Percentiles rank a stretch among this genome's conserved stretches.
These are phyloP conservation scores for Octonoba sinensis DNA, from an alignment of 2,888 invertebrate species.

Conservation along the genomic window DNA sequence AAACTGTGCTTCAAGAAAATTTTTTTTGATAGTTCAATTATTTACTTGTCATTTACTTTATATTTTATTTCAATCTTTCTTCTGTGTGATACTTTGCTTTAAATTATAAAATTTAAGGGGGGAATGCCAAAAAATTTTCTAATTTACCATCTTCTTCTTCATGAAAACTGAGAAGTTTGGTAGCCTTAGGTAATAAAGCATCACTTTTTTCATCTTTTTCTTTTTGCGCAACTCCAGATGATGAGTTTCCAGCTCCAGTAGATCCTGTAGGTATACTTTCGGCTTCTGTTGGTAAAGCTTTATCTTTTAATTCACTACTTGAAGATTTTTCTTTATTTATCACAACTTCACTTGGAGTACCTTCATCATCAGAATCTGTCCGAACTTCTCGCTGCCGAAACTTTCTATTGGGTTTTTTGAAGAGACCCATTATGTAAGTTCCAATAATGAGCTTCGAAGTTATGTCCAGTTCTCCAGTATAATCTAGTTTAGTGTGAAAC, in stretches of 20 bases:
- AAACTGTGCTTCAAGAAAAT: too few relatives aligned
- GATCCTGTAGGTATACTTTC: background rate
- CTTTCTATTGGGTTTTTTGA: slow-evolving; percentile 88
- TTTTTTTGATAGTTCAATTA: too few relatives aligned
- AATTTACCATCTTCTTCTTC: slow-evolving; percentile 69
- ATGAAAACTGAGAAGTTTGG: slow-evolving; percentile 81
- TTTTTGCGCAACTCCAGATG: background rate
- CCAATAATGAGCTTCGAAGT: background rate
- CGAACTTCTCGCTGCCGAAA: slow-evolving; percentile 75
- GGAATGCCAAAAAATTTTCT: background rate
- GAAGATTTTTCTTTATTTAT: slow-evolving; percentile 61
- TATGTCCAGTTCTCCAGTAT: too few relatives aligned
- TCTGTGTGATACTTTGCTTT: too few relatives aligned
- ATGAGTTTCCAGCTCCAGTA: background rate
- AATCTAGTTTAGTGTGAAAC: background rate
- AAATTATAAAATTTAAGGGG: too few relatives aligned
- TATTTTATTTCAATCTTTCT: too few relatives aligned
- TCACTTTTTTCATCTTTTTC: slow-evolving; percentile 48
- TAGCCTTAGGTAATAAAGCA: slow-evolving; percentile 8
- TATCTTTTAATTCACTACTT: background rate
- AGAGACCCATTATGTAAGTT: slow-evolving; percentile 79
- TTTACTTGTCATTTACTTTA: too few relatives aligned
- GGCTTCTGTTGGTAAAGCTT: slow-evolving; percentile 10
- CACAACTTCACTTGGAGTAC: slow-evolving; percentile 51
- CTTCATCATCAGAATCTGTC: slow-evolving; percentile 70